Evolutionary conservation across 1,140 invertebrate species (phyloP).

Genomic region (Brachionus rubens): DNA sequence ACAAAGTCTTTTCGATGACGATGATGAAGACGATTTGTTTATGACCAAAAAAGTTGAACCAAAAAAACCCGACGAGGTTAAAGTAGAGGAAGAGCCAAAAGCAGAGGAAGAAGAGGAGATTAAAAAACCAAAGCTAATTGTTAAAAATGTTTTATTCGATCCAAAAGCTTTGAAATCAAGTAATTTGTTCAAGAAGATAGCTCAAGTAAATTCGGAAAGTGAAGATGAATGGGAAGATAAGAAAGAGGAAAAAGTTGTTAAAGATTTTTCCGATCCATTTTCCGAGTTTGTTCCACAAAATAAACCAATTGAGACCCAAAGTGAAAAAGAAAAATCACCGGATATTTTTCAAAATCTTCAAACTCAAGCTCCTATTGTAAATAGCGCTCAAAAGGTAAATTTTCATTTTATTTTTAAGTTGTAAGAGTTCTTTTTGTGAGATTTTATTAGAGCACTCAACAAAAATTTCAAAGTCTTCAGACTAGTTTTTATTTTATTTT

Average conservation of each 20-base stretch:
- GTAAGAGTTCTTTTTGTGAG: background rate
- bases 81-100: background rate
- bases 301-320: background rate
- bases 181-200: slow-evolving; percentile 28
- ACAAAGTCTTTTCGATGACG: background rate
- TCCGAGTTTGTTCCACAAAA: background rate
- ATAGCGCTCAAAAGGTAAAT: background rate
- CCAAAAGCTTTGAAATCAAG: slow-evolving; percentile 39
- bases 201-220: background rate
- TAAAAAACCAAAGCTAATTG: background rate
- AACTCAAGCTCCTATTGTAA: background rate
- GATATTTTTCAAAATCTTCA: background rate
- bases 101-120: background rate
- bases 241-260: background rate
- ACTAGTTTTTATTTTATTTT: no score
- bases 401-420: background rate
- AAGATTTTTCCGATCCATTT: background rate
- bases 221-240: background rate
- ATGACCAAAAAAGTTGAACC: background rate
- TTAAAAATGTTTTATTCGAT: slow-evolving; percentile 30
- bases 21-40: background rate
- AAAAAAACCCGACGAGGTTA: background rate
- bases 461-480: no score
- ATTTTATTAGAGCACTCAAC: no score
- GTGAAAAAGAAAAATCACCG: background rate